Evolutionary conservation across 1,140 invertebrate species (phyloP).

Genomic region (Lordiphosa stackelbergi): DNA sequence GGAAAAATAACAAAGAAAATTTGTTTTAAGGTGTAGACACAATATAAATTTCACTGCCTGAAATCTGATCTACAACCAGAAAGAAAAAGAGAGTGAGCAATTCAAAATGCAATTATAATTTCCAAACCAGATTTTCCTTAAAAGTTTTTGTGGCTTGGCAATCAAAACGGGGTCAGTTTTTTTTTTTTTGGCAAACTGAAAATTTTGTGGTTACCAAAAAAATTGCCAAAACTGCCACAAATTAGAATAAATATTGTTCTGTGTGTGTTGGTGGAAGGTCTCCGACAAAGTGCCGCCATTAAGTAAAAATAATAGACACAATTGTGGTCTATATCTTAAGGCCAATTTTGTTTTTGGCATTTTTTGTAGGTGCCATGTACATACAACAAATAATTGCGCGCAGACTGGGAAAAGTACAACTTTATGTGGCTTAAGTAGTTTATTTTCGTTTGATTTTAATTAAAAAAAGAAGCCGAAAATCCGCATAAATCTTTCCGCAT

Average conservation of each 20-base stretch:
- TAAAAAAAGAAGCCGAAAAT: constrained; percentile 52
- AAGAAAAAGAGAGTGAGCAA: background rate
- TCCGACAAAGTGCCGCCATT: constrained; percentile 60
- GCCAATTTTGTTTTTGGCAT: constrained; percentile 17
- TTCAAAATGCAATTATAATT: constrained; percentile 13
- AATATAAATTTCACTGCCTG: constrained; percentile 9
- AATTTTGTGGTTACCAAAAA: constrained; percentile 44
- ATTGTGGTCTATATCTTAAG: constrained; percentile 50
- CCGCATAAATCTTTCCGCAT: constrained; percentile 64
- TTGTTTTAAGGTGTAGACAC: constrained; percentile 7
- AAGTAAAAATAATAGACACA: constrained; percentile 29
- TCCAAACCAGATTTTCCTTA: constrained; percentile 36
- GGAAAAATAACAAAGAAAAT: constrained; percentile 9
- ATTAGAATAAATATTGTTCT: constrained; percentile 68
- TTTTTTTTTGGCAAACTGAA: constrained; percentile 22
- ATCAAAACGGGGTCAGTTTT: constrained; percentile 40
- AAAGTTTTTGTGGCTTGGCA: constrained; percentile 24
- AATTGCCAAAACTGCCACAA: constrained; percentile 43
- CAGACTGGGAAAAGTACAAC: constrained; percentile 23
- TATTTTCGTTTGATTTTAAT: constrained; percentile 43
- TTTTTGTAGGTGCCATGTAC: constrained; percentile 37
- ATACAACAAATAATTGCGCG: constrained; percentile 51
- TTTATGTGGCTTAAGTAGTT: constrained; percentile 23
- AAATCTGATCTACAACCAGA: constrained; percentile 8
- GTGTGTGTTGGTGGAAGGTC: constrained; percentile 44